Evolutionary conservation across 1,140 invertebrate species (phyloP), one percentile per base, ranked within the genome.

Genomic region (Diabrotica undecimpunctata): DNA sequence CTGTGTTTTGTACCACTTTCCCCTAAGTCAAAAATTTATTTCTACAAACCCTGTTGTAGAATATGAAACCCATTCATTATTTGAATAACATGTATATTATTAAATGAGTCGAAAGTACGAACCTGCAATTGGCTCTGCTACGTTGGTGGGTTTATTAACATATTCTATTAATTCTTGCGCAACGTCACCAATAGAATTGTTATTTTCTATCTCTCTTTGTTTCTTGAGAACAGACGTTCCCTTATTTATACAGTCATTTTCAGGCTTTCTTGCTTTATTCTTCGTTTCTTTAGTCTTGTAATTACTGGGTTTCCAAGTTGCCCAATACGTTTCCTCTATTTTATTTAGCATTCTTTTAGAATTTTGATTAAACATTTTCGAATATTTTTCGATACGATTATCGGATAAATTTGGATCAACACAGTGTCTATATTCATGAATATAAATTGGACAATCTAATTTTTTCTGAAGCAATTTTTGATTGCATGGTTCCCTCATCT

Each of bases 241-340:
- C 11, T 37, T 38, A 13, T n/a, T 36, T 46, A n/a, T n/a, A 10
- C 39, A 10, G 11, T 46, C 12, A 58, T 5, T 58, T 51, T 59
- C n/a, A 5, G 11, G 41, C 5, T 13, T 50, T 52, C 11, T 52
- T 41, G 1, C 5, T 37, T 10, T 12, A 39, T 51, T 64, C 12
- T 61, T 5, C 13, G 54, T 14, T 7, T 58, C n/a, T 59, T 58
- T 37, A 7, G 5, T 50, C 14, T 8, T 54, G 38, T 4, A 25
- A 38, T 72, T 76, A 25, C 69, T 72, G 3, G 76, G 76, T 64
- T 77, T 77, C 75, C 76, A 78, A 39, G 73, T 72, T 2, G 76
- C 70, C 76, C 76, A 78, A 41, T 76, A 78, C 5, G 71, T 66
- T 72, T 78, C 76, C 64, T 78, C 76, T 14, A 78, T 54, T 55